Conservation (phyloP, 2,888 invertebrate species). For the Andrena camellia region DNA sequence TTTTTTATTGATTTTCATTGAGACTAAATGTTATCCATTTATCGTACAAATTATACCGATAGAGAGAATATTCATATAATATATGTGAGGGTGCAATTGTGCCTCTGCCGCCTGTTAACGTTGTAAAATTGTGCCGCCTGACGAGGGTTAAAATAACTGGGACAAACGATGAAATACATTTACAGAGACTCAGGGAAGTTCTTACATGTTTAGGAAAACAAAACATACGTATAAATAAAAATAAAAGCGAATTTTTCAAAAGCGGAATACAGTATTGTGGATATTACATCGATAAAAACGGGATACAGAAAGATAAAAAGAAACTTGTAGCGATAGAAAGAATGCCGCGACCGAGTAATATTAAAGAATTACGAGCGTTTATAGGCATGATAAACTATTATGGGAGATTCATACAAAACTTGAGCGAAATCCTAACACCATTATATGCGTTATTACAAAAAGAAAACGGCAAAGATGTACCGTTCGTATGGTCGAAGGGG, state of each 20-base stretch:
- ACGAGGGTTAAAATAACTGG: conserved; percentile 8
- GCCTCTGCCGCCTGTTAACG: too few species aligned
- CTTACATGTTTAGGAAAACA: background rate
- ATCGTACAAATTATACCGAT: too few species aligned
- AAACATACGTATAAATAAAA: conserved; percentile 8
- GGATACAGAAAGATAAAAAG: conserved; percentile 5
- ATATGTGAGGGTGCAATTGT: too few species aligned
- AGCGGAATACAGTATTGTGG: conserved; percentile 5
- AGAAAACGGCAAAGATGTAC: background rate
- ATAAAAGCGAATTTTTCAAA: conserved; percentile 27
- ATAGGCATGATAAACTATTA: background rate
- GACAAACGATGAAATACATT: background rate
- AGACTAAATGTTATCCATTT: too few species aligned
- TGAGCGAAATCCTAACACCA: conserved; percentile 6
- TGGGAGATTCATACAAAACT: conserved; percentile 2
- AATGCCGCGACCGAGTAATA: background rate
- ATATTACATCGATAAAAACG: conserved; percentile 11
- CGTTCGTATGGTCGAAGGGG: background rate
- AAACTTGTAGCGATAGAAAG: conserved; percentile 20
- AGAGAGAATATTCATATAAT: too few species aligned
- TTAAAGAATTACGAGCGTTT: background rate
- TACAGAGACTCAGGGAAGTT: background rate
- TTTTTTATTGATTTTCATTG: too few species aligned
- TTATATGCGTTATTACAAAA: conserved; percentile 3
- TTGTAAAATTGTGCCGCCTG: too few species aligned